phyloP scores from a whole-genome alignment of 2,113 vertebrate species.

The Poeciliopsis retropinna region DNA sequence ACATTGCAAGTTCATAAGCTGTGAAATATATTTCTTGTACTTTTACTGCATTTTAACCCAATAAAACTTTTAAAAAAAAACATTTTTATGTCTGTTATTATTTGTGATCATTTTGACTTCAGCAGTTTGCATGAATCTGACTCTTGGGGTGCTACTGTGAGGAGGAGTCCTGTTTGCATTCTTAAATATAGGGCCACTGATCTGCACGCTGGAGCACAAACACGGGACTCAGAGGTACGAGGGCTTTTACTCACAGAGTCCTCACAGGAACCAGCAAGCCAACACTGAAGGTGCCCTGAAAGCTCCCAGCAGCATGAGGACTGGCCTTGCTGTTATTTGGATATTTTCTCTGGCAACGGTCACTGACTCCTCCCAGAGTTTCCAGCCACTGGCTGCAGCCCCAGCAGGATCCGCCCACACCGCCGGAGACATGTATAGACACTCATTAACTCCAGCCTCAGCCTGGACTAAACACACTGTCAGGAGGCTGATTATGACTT shows the following conservation, averaged over 20 bases:
- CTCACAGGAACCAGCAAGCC: not conserved
- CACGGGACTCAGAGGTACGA: not conserved
- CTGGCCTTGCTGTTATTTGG: constrained; percentile 24
- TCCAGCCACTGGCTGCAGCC: constrained; percentile 44
- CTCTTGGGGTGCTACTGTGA: no score
- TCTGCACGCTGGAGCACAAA: not conserved
- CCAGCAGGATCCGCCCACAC: constrained; percentile 33
- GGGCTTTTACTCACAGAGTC: not conserved
- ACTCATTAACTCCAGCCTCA: not conserved
- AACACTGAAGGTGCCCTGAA: not conserved
- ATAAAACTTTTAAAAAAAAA: no score
- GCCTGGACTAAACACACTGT: not conserved
- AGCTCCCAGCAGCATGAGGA: constrained; percentile 1
- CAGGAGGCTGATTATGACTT: not conserved
- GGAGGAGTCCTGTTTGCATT: no score
- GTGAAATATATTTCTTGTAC: no score
- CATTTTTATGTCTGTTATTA: no score
- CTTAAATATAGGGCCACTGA: no score
- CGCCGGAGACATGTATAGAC: not conserved
- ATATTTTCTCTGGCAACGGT: constrained; percentile 57
- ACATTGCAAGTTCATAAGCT: no score
- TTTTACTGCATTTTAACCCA: no score
- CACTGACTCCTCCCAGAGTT: constrained; percentile 50
- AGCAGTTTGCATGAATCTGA: no score
- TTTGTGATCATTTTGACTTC: not conserved